Evolutionary conservation across 2,888 invertebrate species (phyloP).

Genomic region (Oligia strigilis): DNA sequence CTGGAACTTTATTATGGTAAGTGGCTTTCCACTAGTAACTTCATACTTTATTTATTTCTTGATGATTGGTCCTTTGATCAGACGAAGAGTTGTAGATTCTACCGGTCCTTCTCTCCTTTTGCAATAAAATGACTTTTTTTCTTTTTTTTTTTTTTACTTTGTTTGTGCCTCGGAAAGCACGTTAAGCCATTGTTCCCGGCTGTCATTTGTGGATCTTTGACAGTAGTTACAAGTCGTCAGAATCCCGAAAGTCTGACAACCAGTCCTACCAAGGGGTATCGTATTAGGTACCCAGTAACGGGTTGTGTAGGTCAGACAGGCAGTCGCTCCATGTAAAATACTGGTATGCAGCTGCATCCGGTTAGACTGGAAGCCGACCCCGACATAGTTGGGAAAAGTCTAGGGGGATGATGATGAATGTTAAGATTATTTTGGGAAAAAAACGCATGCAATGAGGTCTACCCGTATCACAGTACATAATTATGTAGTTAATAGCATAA

Average conservation of each 20-base stretch:
- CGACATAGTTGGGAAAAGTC: neutral
- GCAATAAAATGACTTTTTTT: neutral
- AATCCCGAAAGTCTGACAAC: neutral
- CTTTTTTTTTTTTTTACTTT: no score
- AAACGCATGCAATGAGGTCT: neutral
- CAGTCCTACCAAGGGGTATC: neutral
- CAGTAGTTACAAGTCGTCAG: neutral
- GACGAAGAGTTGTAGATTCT: neutral
- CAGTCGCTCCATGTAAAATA: neutral
- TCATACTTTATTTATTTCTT: neutral
- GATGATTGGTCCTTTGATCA: neutral
- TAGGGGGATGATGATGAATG: neutral
- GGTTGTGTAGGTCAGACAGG: neutral
- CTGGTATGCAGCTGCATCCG: neutral
- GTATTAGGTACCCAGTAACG: neutral
- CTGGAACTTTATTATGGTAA: slow-evolving; percentile 31
- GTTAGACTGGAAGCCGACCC: neutral
- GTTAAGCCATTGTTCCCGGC: neutral
- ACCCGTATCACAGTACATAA: neutral
- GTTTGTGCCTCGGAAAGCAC: neutral
- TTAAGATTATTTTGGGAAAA: neutral
- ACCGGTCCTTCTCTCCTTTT: neutral
- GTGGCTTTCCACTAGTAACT: slow-evolving; percentile 2
- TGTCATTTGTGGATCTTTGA: neutral
- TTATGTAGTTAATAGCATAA: slow-evolving; percentile 9